These are phyloP conservation scores for Pollenia amentaria DNA, from an alignment of 2,888 invertebrate genomes.

Conservation along the genomic window DNA sequence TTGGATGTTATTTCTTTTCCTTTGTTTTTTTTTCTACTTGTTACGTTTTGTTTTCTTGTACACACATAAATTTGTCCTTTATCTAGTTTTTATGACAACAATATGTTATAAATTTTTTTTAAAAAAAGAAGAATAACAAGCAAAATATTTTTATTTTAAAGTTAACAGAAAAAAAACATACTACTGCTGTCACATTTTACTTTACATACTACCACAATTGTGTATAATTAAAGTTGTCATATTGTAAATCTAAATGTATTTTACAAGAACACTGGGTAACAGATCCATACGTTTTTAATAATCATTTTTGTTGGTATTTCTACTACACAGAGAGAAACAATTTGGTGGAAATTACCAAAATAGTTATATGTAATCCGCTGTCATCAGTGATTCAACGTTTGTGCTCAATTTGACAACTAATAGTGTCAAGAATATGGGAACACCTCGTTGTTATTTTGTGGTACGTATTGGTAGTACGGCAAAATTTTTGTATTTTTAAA, in stretches of 20 bases:
- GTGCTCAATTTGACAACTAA: too few relatives aligned
- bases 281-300: constrained; percentile 66
- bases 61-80: constrained; percentile 60
- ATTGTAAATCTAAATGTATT: constrained; percentile 52
- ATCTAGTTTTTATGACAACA: constrained; percentile 56
- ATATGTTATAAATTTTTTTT: constrained; percentile 5
- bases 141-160: constrained; percentile 25
- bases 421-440: too few relatives aligned
- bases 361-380: too few relatives aligned
- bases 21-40: constrained; percentile 32
- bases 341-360: too few relatives aligned
- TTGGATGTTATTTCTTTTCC: neutral
- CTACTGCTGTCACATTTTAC: constrained; percentile 11
- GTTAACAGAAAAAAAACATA: neutral
- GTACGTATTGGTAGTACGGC: too few relatives aligned
- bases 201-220: constrained; percentile 12
- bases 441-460: too few relatives aligned
- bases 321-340: too few relatives aligned
- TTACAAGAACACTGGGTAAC: constrained; percentile 24
- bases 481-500: too few relatives aligned
- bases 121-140: neutral
- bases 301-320: constrained; percentile 26
- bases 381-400: too few relatives aligned
- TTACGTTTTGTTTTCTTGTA: constrained; percentile 30
- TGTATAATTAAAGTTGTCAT: constrained; percentile 59